Conservation (phyloP, 2,888 invertebrate genomes). For the Cetonia aurata region DNA sequence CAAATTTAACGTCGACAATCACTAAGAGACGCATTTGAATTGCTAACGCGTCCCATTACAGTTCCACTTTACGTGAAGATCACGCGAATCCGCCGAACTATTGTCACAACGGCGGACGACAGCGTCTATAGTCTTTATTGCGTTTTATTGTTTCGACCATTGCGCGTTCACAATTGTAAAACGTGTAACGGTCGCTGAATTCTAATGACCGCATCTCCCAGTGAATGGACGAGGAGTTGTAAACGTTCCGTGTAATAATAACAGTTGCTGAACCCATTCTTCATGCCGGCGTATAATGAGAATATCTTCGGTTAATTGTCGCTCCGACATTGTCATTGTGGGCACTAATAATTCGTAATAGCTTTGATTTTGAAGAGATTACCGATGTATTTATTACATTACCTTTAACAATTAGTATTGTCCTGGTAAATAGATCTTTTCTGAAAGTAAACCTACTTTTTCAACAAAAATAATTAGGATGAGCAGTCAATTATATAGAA, state of each 20-base stretch:
- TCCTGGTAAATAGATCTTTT: too few relatives aligned
- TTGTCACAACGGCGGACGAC: neutral
- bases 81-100: neutral
- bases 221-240: slow-evolving; percentile 2
- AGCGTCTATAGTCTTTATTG: neutral
- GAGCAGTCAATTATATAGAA: too few relatives aligned
- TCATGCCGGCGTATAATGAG: neutral
- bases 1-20: slow-evolving; percentile 1
- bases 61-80: slow-evolving; percentile 9
- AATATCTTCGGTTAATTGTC: neutral
- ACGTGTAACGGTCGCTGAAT: slow-evolving; percentile 1
- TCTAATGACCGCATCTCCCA: neutral
- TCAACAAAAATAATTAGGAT: too few relatives aligned
- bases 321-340: neutral
- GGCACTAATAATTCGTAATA: neutral
- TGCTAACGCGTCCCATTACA: slow-evolving; percentile 1
- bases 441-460: too few relatives aligned
- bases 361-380: slow-evolving; percentile 1
- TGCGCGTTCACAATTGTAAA: slow-evolving; percentile 2
- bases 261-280: neutral
- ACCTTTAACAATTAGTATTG: too few relatives aligned
- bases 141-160: slow-evolving; percentile 10
- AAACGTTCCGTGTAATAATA: neutral
- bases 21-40: neutral
- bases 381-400: too few relatives aligned